These are phyloP conservation scores for Suillia variegata DNA, from an alignment of 2,888 invertebrate species.

Conservation along the genomic window DNA sequence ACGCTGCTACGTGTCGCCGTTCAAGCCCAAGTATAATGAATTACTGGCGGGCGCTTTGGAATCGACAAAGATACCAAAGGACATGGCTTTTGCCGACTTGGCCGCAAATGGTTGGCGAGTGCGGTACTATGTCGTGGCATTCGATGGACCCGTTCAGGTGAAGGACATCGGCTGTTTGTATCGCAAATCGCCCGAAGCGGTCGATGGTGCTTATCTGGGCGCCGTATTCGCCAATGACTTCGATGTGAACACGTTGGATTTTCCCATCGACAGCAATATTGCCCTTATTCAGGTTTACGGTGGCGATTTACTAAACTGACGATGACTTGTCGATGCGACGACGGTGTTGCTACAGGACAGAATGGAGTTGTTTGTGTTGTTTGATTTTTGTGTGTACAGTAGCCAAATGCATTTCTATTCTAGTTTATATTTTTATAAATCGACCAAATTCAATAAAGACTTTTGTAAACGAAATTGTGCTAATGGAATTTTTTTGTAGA, in stretches of 20 bases:
- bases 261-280: slow-evolving; percentile 33
- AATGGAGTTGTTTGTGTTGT: background rate
- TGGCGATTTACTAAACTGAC: slow-evolving; percentile 31
- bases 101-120: slow-evolving; percentile 45
- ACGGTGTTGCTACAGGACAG: background rate
- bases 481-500: background rate
- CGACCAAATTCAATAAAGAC: too few relatives aligned
- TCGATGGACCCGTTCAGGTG: slow-evolving; percentile 43
- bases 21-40: slow-evolving; percentile 32
- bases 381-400: background rate
- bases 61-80: slow-evolving; percentile 36
- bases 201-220: slow-evolving; percentile 42
- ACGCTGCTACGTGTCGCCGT: slow-evolving; percentile 45
- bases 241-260: slow-evolving; percentile 22
- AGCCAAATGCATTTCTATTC: too few relatives aligned
- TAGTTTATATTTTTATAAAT: too few relatives aligned
- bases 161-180: slow-evolving; percentile 52
- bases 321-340: background rate
- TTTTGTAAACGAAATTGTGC: background rate
- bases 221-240: slow-evolving; percentile 47
- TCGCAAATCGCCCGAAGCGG: slow-evolving; percentile 24
- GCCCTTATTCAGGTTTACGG: slow-evolving; percentile 29
- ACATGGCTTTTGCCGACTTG: slow-evolving; percentile 31
- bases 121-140: slow-evolving; percentile 49
- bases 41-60: slow-evolving; percentile 25